Percentiles rank a stretch among this genome's conserved stretches.
Conservation (phyloP, 2,113 vertebrate species). For the Parus major region DNA sequence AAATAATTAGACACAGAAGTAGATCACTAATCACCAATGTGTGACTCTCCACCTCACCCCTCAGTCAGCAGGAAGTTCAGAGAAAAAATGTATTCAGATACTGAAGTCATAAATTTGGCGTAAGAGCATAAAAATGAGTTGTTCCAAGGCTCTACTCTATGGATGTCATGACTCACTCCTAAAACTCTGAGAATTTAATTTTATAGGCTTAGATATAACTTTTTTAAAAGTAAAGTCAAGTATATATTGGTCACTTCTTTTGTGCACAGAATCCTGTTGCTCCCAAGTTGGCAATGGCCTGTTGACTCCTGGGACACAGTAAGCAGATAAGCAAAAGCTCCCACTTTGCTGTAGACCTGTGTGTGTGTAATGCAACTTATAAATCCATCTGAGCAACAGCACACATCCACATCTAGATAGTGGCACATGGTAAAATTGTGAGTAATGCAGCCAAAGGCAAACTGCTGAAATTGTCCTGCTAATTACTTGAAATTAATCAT, state of each 20-base stretch:
- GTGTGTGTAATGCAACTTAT: not conserved
- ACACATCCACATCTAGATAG: not conserved
- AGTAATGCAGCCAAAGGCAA: not conserved
- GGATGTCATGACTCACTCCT: not conserved
- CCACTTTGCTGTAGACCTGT: not conserved
- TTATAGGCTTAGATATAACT: not conserved
- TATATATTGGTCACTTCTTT: not conserved
- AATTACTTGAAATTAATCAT: slow-evolving; percentile 9
- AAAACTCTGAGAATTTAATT: not conserved
- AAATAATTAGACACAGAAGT: not conserved
- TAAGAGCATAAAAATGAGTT: not conserved
- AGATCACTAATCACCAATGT: not conserved
- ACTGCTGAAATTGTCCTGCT: not conserved
- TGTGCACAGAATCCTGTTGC: not conserved
- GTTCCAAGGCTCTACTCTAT: not conserved
- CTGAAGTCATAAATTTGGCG: not conserved
- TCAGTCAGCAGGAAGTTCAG: not conserved
- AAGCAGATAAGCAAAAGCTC: not conserved
- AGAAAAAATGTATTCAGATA: not conserved
- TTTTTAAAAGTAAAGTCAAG: not conserved
- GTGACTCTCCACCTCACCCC: not conserved
- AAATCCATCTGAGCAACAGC: not conserved
- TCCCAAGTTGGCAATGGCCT: not conserved
- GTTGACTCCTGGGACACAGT: not conserved
- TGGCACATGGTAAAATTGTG: not conserved